Base-by-base conservation (phyloP, 2,888 invertebrate genomes). In the Lamellibrachia satsuma region DNA sequence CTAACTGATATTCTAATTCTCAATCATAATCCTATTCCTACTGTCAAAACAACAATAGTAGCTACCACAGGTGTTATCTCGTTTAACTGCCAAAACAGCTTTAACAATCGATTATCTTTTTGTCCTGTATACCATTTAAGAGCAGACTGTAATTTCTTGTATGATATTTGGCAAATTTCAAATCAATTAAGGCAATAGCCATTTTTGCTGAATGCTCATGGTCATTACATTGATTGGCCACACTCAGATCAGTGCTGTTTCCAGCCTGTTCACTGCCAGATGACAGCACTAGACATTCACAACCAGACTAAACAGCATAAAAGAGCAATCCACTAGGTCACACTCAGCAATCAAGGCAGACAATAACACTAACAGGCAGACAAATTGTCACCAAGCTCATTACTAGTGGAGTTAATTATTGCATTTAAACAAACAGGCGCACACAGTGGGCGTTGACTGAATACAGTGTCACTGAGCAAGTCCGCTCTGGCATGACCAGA, bases 351-450 rank as follows among this genome's bases (percentile, higher is more conserved):
- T 91, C 91, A 91, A 6, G 22, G 91, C 91, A 0, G 22, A 91
- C 91, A 91, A 91, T 91, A 27, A 91, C 11, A 22, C 15, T 6
- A 27, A 27, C 39, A 6, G 22, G 91, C 91, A 91, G 91, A 91
- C 91, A 91, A 91, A 91, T 91, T 91, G 91, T 91, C 91, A 91
- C 27, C 27, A 91, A 91, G 91, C 91, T 91, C 91, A n/a, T 91
- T 91, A 91, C 22, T n/a, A 27, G 27, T 90, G 15, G 91, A 39
- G 91, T 91, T 27, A n/a, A 91, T 91, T 91, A 91, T 22, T 91
- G 91, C 91, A 27, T n/a, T 39, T 39, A 27, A 91, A 91, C 91
- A 91, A 90, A 91, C 91, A 91, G 6, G 91, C 91, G 27, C 91
- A 27, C 91, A 27, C 91, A n/a, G 91, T 39, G 39, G 91, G 91